Evolutionary conservation across 2,888 invertebrate genomes (phyloP).

Genomic region (Ennomos fuscantarius): DNA sequence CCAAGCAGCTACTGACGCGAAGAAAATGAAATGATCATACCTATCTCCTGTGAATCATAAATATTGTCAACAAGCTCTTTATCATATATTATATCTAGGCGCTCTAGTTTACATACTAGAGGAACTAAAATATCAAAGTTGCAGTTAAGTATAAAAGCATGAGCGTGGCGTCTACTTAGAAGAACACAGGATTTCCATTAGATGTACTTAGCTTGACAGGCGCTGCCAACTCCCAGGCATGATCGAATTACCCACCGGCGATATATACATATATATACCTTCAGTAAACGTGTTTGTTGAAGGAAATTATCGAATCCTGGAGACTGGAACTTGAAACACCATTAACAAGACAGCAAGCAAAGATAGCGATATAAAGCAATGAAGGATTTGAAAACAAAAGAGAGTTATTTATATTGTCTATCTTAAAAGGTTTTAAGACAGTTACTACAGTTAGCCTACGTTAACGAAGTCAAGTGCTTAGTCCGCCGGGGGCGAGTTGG

Average conservation of each 20-base stretch:
- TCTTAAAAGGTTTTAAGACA: too few relatives aligned
- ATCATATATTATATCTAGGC: not conserved
- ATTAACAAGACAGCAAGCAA: not conserved
- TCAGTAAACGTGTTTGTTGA: conserved; percentile 34
- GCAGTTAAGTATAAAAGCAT: conserved; percentile 44
- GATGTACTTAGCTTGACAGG: conserved; percentile 73
- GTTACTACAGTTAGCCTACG: too few relatives aligned
- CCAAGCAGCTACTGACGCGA: too few relatives aligned
- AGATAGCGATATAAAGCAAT: not conserved
- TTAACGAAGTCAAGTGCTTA: too few relatives aligned
- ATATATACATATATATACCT: conserved; percentile 41
- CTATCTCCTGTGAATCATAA: too few relatives aligned
- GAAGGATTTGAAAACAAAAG: too few relatives aligned
- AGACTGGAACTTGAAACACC: not conserved
- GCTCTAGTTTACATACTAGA: conserved; percentile 12
- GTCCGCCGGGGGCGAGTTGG: too few relatives aligned
- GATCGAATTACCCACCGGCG: conserved; percentile 69
- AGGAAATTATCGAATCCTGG: conserved; percentile 3
- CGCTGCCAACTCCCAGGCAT: conserved; percentile 59
- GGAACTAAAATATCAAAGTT: conserved; percentile 30
- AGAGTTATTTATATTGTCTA: too few relatives aligned
- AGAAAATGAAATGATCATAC: too few relatives aligned
- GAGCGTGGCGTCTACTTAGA: conserved; percentile 54
- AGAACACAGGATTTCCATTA: conserved; percentile 79
- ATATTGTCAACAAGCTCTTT: not conserved